Evolutionary conservation across 2,797 vertebrate genomes (phyloP), one percentile per base, ranked within the genome.

Genomic region (Ctenosaura bakeri): DNA sequence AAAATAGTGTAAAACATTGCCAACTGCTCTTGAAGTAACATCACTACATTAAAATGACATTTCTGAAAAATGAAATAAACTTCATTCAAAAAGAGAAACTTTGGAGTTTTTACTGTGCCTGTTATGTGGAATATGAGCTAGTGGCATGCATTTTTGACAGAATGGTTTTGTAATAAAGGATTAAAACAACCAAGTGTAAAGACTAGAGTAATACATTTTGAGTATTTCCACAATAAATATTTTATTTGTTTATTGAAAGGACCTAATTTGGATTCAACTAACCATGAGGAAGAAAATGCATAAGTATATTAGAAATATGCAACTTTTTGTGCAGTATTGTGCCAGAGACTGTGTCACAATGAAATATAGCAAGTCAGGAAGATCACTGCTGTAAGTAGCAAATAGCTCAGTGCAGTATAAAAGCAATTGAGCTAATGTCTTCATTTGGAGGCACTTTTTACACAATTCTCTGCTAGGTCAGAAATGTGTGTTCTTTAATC

Each of bases 181-280:
- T 79, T 91, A 93, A 80, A 78, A 80, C 35, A 54, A 32, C 77
- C 46, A 92, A 56, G 87, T 90, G 52, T 0, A 22, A 94, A 26
- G 5, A 83, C n/a, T 93, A 93, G 93, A 95, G 94, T 92, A 95
- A 77, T 80, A 93, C 88, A 82, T 64, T 38, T 14, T 42, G 2
- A 38, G 82, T 89, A 69, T 94, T 94, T 95, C 83, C 90, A 93
- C 93, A 96, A 91, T 94, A 92, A 96, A 87, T 18, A 94, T 3
- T 85, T 54, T 85, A 92, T 50, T n/a, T 26, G 3, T n/a, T 78
- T 73, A 81, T 59, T 93, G 85, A 85, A 90, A 80, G 73, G 88
- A 46, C 64, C 38, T 76, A 0, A 10, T 13, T 84, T 88, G 64
- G 18, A 22, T 71, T 85, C 64, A 85, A 52, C 46, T 18, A 69